A percentile compares a stretch with the other conserved stretches of the same genome.
Evolutionary conservation across 2,888 invertebrate genomes (phyloP).

Genomic region (Apomyelois bistriatella): DNA sequence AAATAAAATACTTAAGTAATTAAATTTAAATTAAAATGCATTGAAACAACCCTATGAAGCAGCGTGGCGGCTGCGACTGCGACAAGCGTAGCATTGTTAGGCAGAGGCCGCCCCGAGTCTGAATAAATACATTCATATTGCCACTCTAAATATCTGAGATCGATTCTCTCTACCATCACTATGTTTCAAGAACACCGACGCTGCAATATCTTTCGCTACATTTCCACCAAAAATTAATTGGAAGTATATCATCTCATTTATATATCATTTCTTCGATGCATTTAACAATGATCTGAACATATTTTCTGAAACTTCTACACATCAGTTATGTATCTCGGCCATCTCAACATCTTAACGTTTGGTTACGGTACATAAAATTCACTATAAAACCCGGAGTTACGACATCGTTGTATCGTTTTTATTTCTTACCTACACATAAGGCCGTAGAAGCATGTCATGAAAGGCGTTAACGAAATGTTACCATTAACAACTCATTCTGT

Average conservation of each 20-base stretch:
- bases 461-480: slow-evolving; percentile 56
- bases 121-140: slow-evolving; percentile 81
- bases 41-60: slow-evolving; percentile 48
- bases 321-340: neutral
- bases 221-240: slow-evolving; percentile 26
- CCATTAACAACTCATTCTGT: slow-evolving; percentile 75
- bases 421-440: slow-evolving; percentile 1
- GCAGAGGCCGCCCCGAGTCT: slow-evolving; percentile 69
- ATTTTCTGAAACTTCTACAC: neutral
- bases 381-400: neutral
- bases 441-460: slow-evolving; percentile 33
- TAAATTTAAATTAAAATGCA: neutral
- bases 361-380: slow-evolving; percentile 8
- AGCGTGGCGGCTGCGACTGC: slow-evolving; percentile 58
- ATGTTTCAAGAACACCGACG: slow-evolving; percentile 33
- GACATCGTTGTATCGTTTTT: neutral
- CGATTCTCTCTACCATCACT: slow-evolving; percentile 40
- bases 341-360: slow-evolving; percentile 5
- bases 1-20: too few species aligned
- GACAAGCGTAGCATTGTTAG: slow-evolving; percentile 79
- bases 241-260: neutral
- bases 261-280: neutral
- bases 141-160: slow-evolving; percentile 74
- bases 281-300: too few species aligned
- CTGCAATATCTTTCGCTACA: slow-evolving; percentile 36